phyloP scores from a whole-genome alignment of 2,113 vertebrate species.

The Megaleporinus macrocephalus region DNA sequence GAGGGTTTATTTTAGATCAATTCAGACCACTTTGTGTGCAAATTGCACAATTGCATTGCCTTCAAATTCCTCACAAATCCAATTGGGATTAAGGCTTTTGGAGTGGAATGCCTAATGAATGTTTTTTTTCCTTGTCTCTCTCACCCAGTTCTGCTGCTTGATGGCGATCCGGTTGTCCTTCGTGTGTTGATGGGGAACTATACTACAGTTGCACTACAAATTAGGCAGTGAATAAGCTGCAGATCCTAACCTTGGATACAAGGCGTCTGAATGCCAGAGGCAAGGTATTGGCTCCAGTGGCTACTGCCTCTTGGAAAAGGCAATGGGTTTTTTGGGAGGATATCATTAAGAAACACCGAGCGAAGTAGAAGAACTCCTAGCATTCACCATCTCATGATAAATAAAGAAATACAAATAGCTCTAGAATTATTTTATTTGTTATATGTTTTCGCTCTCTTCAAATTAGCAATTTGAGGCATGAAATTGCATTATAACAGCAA shows the following conservation, averaged over 20 bases:
- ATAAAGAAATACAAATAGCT: too few relatives aligned
- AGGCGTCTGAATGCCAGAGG: slow-evolving; percentile 1
- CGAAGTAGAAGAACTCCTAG: too few relatives aligned
- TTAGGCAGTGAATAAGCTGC: slow-evolving; percentile 48
- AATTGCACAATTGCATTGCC: slow-evolving; percentile 85
- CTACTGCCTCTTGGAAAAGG: neutral
- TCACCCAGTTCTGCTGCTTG: slow-evolving; percentile 37
- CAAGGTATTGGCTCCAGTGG: slow-evolving; percentile 21
- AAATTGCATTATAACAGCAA: too few relatives aligned
- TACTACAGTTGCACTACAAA: slow-evolving; percentile 49
- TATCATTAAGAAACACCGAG: neutral
- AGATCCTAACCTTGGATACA: slow-evolving; percentile 42
- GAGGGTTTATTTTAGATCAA: slow-evolving; percentile 90
- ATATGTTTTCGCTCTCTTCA: too few relatives aligned
- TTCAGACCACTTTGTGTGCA: slow-evolving; percentile 87
- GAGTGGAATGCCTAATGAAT: slow-evolving; percentile 80
- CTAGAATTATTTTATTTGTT: too few relatives aligned
- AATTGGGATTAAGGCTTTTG: slow-evolving; percentile 77
- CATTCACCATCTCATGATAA: too few relatives aligned
- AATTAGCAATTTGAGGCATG: too few relatives aligned
- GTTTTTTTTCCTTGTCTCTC: slow-evolving; percentile 37
- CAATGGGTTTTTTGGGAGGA: neutral
- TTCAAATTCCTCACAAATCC: slow-evolving; percentile 87
- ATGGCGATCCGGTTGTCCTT: slow-evolving; percentile 69
- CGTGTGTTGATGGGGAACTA: slow-evolving; percentile 59